Base-by-base conservation (phyloP, 1,140 invertebrate genomes). In the Drosophila busckii region DNA sequence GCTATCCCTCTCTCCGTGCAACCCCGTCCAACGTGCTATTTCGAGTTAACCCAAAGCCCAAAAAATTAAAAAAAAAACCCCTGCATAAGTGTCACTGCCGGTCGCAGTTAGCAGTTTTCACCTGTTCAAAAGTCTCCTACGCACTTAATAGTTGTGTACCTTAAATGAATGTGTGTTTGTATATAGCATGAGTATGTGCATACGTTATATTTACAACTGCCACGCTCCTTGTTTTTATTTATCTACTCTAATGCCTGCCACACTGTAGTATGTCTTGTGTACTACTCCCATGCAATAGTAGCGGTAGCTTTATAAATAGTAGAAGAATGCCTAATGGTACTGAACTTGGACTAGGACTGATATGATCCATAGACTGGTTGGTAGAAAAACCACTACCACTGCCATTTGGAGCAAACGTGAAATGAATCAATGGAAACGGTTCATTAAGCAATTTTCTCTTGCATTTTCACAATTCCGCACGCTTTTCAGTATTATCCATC, bases 361-460 rank as follows among this genome's bases (percentile, higher is more conserved):
- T n/a, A n/a, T n/a, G n/a, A 55, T 48, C 50, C 50, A 26, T 60
- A 31, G 40, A 66, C 50, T 62, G 58, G 50, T 66, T 65, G 38
- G 29, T 35, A 62, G 58, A 58, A n/a, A n/a, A n/a, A n/a, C n/a
- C n/a, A n/a, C n/a, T n/a, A 53, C 42, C 26, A 48, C 20, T 60
- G 59, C 50, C 73, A 80, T 80, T 73, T 73, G 59, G 68, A 73
- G 73, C 58, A 80, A 60, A 67, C 48, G 49, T 58, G 46, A 40
- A 48, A 58, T 56, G 9, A 8, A 16, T 16, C 12, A 29, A 37
- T 37, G 32, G 34, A 48, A 80, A 80, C 69, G 75, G 69, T 69
- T 69, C 69, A 82, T 80, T 73, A 69, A 82, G 59, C 73, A 80
- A 80, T 80, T 82, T 80, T 80, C 73, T 61, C 41, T 69, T 52